Base-by-base conservation (phyloP, 2,113 vertebrate genomes). In the Aramus guarauna region DNA sequence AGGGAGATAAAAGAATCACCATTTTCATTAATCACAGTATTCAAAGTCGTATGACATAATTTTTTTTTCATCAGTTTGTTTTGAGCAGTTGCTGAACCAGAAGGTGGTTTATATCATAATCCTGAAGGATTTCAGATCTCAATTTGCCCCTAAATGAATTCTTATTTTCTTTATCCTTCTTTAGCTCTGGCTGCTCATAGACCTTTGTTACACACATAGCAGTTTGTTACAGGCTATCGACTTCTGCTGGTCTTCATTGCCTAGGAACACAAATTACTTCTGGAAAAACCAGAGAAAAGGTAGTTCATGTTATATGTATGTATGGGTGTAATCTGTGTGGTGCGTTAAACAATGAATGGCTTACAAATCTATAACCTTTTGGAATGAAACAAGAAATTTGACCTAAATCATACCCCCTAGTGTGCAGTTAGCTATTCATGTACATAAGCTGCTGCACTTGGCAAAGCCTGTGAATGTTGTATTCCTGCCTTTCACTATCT, bases 401-500 rank as follows among this genome's bases (percentile, higher is more conserved):
- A 97, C 96, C 86, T 89, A 95, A 97, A 94, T 95, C 63, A 37
- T 92, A 96, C 72, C 95, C 94, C 95, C 92, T 91, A 71, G 91
- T 76, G 81, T 89, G 72, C 82, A 91, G 76, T 96, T 96, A 95
- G 68, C 93, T 95, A 94, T 97, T 97, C 93, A 95, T 77, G 96
- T 55, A 82, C 16, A 13, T 97, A 96, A 96, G 96, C 87, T 96
- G 91, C 85, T 94, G 68, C 85, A 52, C 30, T 96, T 91, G 81
- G 90, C 88, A 90, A 58, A 80, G 86, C 32, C 59, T 78, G 52
- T 83, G 72, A 63, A 64, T 92, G 90, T 71, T 64, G 79, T 90
- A 91, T 97, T 80, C 85, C 90, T 93, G 84, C 87, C 88, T 98
- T 97, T 98, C 93, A 93, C 95, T 97, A 79, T 92, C 96, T 96